Evolutionary conservation across 2,113 vertebrate species (phyloP), one percentile per base, ranked within the genome.

Genomic region (Serinus canaria): DNA sequence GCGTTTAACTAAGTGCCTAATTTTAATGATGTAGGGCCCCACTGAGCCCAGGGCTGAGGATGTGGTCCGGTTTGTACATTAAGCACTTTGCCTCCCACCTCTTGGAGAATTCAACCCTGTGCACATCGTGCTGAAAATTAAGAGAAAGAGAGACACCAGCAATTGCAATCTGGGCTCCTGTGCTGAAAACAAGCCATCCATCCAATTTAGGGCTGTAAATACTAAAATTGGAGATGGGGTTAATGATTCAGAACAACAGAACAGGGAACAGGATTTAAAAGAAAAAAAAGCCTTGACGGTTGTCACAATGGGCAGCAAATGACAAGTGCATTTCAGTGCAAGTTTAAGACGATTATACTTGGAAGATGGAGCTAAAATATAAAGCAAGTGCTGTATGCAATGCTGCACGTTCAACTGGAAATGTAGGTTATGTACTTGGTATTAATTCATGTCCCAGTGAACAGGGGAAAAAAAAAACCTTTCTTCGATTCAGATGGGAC

Each of bases 381-480:
- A 47, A 82, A 89, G 62, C 25, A 8, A 79, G 80, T 33, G 66
- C 88, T 91, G 37, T 90, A 87, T 92, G 96, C 93, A 79, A 37
- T 5, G 4, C 66, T 76, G 80, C 83, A 93, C 21, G 8, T 96
- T 94, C 87, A 78, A 6, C 94, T 94, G 90, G 85, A 95, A 96
- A 95, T 95, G 88, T 94, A 94, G 94, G 94, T 96, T 96, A 96
- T 94, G 94, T 95, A 75, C 90, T 93, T 81, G 88, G 80, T 97
- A 88, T 92, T 96, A 92, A 95, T 92, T 96, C 85, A 87, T 90
- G 90, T 96, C 83, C 83, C 62, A 75, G 56, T 0, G 31, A 94
- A 95, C 56, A 89, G 60, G 60, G 37, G 62, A 39, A 66, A 80
- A 55, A 56, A 64, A 83, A 77, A 49, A 6, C 15, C 43, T 79